These are phyloP conservation scores for Maniola hyperantus DNA, from an alignment of 2,888 invertebrate genomes.

Conservation along the genomic window DNA sequence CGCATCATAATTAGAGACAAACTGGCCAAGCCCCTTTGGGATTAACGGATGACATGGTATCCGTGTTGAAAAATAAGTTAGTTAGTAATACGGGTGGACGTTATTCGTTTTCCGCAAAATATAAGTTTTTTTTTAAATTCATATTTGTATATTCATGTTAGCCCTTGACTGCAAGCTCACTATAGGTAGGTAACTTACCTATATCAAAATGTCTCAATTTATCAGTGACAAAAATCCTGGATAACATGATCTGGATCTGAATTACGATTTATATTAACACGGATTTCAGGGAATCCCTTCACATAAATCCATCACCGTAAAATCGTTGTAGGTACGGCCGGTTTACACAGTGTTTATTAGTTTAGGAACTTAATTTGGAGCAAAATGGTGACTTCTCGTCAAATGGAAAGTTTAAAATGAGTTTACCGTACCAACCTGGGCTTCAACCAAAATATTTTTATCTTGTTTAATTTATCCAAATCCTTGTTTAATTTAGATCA, in stretches of 20 bases:
- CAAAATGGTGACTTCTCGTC: too few relatives aligned
- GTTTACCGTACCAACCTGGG: too few relatives aligned
- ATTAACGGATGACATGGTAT: not conserved
- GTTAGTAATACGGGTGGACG: not conserved
- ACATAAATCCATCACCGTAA: conserved; percentile 28
- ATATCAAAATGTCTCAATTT: not conserved
- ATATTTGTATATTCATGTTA: too few relatives aligned
- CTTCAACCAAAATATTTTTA: too few relatives aligned
- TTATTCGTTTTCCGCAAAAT: not conserved
- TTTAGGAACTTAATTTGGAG: too few relatives aligned
- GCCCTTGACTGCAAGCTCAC: too few relatives aligned
- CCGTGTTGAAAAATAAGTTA: conserved; percentile 10
- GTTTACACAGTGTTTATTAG: conserved; percentile 5
- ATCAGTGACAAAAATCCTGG: not conserved
- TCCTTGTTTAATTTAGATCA: too few relatives aligned
- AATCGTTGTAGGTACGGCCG: not conserved
- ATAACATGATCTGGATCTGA: not conserved
- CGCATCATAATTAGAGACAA: conserved; percentile 19
- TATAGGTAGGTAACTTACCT: too few relatives aligned
- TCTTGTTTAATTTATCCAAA: too few relatives aligned
- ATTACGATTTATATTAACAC: conserved; percentile 27
- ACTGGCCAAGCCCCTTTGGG: not conserved
- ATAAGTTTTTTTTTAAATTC: too few relatives aligned
- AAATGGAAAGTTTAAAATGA: too few relatives aligned
- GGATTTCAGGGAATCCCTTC: conserved; percentile 17